Percentiles rank a stretch among this genome's conserved stretches.
Conservation (phyloP, 2,797 vertebrate species). For the Eurystomus glaucurus region DNA sequence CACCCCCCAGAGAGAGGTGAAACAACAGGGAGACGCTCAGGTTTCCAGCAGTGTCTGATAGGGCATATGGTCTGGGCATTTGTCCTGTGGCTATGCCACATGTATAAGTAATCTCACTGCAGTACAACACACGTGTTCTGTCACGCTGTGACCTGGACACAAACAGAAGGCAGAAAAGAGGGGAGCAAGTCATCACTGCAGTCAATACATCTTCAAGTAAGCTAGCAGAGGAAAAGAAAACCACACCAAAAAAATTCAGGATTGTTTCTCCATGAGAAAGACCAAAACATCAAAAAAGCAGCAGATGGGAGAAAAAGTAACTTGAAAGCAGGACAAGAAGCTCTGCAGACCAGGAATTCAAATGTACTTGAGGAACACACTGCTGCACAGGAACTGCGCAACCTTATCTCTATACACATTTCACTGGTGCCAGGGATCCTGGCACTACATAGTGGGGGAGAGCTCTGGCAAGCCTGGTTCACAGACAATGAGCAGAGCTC, state of each 20-base stretch:
- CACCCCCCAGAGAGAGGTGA: background rate
- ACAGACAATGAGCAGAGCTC: background rate
- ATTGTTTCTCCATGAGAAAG: background rate
- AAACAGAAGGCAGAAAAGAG: background rate
- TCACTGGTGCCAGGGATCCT: background rate
- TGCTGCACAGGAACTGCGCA: background rate
- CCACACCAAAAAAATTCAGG: background rate
- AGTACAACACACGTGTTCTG: fast-evolving
- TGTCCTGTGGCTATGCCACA: slow-evolving; percentile 4
- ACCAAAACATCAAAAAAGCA: background rate
- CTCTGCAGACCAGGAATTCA: background rate
- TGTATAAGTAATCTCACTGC: background rate
- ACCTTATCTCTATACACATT: background rate
- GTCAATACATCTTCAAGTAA: background rate
- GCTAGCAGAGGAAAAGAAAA: background rate
- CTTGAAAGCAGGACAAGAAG: background rate
- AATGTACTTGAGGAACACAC: background rate
- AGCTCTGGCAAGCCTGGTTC: background rate
- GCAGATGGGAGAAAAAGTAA: background rate
- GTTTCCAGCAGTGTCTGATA: background rate
- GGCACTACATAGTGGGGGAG: background rate
- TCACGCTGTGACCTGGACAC: background rate
- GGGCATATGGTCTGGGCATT: slow-evolving; percentile 21
- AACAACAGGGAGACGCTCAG: background rate
- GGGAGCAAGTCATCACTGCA: background rate